phyloP scores from a whole-genome alignment of 2,797 vertebrate genomes.

The Crenuchus spilurus region DNA sequence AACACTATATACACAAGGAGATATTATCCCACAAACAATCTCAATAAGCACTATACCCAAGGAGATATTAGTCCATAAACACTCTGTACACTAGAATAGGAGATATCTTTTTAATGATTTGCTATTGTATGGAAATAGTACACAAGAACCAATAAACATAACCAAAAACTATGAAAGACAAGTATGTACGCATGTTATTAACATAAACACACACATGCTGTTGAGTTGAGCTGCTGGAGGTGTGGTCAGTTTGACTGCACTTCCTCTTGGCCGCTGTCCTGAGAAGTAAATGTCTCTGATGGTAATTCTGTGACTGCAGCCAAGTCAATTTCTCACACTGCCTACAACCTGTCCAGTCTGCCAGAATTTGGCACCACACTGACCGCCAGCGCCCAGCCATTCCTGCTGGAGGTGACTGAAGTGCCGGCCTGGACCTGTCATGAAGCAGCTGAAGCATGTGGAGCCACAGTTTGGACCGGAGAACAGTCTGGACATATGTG shows the following conservation, averaged over 20 bases:
- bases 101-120: too few species aligned
- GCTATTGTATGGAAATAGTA: too few species aligned
- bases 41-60: too few species aligned
- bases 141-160: too few species aligned
- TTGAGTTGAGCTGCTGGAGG: constrained; percentile 6
- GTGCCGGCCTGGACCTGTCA: constrained; percentile 5
- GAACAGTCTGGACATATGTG: neutral
- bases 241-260: neutral
- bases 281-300: constrained; percentile 16
- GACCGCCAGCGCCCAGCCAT: neutral
- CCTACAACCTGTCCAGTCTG: neutral
- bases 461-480: neutral
- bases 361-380: neutral
- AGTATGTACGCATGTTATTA: neutral
- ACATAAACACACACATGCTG: constrained; percentile 4
- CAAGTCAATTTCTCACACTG: constrained; percentile 29
- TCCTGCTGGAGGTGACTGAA: neutral
- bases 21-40: too few species aligned
- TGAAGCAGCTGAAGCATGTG: neutral
- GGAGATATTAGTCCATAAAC: too few species aligned
- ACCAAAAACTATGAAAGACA: too few species aligned
- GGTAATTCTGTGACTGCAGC: neutral
- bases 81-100: too few species aligned
- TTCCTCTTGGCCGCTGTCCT: constrained; percentile 15
- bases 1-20: too few species aligned